Base-by-base conservation (phyloP, 2,888 invertebrate genomes). In the Drosophila incognita region DNA sequence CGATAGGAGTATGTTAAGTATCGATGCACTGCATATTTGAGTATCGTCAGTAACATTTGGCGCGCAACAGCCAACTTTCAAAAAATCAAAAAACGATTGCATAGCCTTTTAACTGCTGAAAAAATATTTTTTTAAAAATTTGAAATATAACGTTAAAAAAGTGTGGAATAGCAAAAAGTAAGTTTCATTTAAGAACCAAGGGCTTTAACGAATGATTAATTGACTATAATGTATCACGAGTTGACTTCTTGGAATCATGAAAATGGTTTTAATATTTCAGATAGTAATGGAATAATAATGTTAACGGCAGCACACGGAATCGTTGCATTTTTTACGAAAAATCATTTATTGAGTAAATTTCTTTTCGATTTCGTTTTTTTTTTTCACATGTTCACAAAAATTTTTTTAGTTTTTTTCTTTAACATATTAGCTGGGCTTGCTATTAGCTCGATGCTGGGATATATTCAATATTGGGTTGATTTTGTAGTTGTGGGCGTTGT, bases 261-360 rank as follows among this genome's bases (percentile, higher is more conserved):
- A 40, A n/a, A 40, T 10, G n/a, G 2, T 40, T 40, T 1, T 4
- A n/a, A 42, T 21, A 21, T 42, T 21, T 5, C 11, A 42, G 5
- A 42, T 11, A 42, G 21, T 42, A 42, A 10, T 11, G 5, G 2
- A 42, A 42, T 42, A 21, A 42, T 42, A 42, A 5, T 11, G n/a
- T 21, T 21, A 21, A 42, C 21, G 8, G 24, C 15, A 24, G 21
- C 7, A 21, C 46, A 15, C 21, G 24, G 46, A 8, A 15, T 13
- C 15, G 46, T 7, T 24, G 29, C 53, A 53, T 40, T 67, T 67
- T 86, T 69, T 89, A 89, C 87, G 89, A 84, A 89, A 84, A 89
- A 87, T 87, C 87, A 89, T 84, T 84, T 84, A 84, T 89, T 84
- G 76, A 89, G 87, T 89, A 89, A 89, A 87, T 83, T 87, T 81